Base-by-base conservation (phyloP, 1,140 invertebrate species). In the Cardiocondyla obscurior region DNA sequence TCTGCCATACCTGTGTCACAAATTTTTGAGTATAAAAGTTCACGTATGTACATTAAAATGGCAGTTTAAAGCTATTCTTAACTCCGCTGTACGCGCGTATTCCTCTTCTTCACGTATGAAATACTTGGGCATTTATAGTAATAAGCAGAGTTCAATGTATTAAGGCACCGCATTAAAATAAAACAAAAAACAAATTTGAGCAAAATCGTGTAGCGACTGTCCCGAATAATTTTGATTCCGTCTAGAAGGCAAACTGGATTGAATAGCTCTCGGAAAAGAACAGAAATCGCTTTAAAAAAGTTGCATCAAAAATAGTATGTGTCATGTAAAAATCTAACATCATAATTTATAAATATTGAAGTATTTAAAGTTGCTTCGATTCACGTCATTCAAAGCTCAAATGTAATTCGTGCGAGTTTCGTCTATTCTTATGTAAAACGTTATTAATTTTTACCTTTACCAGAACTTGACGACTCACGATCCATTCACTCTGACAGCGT, bases 401-500 rank as follows among this genome's bases (percentile, higher is more conserved):
- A 33, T 33, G 5, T 12, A 19, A 46, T 46, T 60, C 28, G 16
- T 58, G 46, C 16, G n/a, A 69, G 5, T 19, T 25, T 44, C 1
- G 19, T 49, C 12, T 36, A 25, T 12, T n/a, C 49, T 42, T n/a
- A 39, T 16, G 42, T 39, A 30, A 73, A 79, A 10, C 30, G 30
- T 67, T 67, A 51, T 5, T n/a, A 69, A 51, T 69, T 1, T 67
- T 51, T 22, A 69, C n/a, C 49, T 67, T n/a, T 22, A 5, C 46
- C n/a, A 51, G 10, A 72, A 42, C n/a, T 14, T 33, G 53, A 1
- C 57, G 16, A 28, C 69, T 88, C 67, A 90, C 65, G 89, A 90
- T 76, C 91, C 92, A 53, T 90, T 93, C 65, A 94, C 93, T 60
- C 88, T 90, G 28, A 93, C 87, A 30, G 89, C 85, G 22, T 94